Base-by-base conservation (phyloP, 92 coral and sea anemone species). In the Parazoanthus darwini region DNA sequence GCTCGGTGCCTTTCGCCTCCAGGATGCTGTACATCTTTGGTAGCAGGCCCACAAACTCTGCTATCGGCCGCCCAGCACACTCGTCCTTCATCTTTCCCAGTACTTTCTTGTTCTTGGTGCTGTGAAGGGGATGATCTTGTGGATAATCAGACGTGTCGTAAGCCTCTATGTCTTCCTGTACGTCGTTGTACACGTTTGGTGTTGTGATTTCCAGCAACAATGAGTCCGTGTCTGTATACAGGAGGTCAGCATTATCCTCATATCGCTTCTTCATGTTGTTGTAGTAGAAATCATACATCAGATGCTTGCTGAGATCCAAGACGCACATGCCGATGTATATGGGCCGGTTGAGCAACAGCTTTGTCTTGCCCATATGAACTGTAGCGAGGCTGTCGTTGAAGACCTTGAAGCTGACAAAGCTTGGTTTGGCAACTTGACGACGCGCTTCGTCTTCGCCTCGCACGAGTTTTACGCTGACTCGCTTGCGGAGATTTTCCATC, bases 151-250 rank as follows among this genome's bases (percentile, higher is more conserved):
- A 66, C 8, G 86, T 0, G 10, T 88, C 90, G 23, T 88, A 81
- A 35, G 16, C 65, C 8, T 81, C 63, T 1, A 25, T 67, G 36
- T 88, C 81, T 9, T 88, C 6, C 66, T 82, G 67, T 42, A 84
- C 73, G 82, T 83, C 91, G 5, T 54, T 44, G 75, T 89, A 85
- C 33, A 75, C 56, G 44, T 84, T 63, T 46, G 65, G 43, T 11
- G 89, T 75, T 29, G 56, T 65, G 80, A 85, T 89, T 25, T 84
- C 70, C 29, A 80, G 79, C 18, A 90, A 44, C 26, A 85, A 78
- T 14, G 23, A 10, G 25, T 89, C 91, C 3, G 91, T 89, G 88
- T 89, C 84, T 8, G 89, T 75, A 58, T 63, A 84, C 39, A 89
- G 73, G 15, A 84, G 77, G 2, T 73, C 74, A 1, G 80, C 42